Evolutionary conservation across 2,888 invertebrate species (phyloP).

Genomic region (Xestia sexstrigata): DNA sequence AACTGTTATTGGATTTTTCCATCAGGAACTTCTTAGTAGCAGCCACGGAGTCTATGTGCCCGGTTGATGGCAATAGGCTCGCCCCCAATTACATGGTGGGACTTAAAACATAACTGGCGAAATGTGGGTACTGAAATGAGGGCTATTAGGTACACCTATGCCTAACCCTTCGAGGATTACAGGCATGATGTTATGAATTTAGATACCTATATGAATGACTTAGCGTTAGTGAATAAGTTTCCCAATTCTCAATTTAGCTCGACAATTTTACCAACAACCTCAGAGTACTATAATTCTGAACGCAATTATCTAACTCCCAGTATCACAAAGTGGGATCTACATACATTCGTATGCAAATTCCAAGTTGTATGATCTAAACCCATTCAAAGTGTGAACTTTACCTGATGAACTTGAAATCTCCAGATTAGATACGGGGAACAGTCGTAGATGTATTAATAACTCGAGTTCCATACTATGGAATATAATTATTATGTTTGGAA

Average conservation of each 20-base stretch:
- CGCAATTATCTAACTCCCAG: slow-evolving; percentile 34
- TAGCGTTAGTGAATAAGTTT: slow-evolving; percentile 4
- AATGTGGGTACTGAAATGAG: too few species aligned
- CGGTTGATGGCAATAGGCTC: too few species aligned
- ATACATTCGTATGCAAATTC: slow-evolving; percentile 62
- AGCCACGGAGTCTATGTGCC: too few species aligned
- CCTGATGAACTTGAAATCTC: slow-evolving; percentile 53
- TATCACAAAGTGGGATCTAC: slow-evolving; percentile 31
- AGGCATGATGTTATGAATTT: too few species aligned
- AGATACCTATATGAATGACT: background rate
- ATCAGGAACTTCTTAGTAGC: too few species aligned
- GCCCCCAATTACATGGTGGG: too few species aligned
- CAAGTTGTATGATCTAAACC: slow-evolving; percentile 31
- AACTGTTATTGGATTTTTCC: too few species aligned
- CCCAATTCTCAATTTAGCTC: slow-evolving; percentile 11
- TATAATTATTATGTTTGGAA: background rate
- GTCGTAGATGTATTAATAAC: slow-evolving; percentile 14
- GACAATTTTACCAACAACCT: slow-evolving; percentile 16
- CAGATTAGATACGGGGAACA: slow-evolving; percentile 34
- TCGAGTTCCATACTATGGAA: slow-evolving; percentile 11
- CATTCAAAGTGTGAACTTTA: slow-evolving; percentile 51
- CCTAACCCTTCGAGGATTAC: too few species aligned
- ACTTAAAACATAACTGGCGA: too few species aligned
- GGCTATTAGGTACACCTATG: too few species aligned
- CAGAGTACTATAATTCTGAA: slow-evolving; percentile 16